Conservation (phyloP, 2,797 vertebrate species). For the Hyperoplus immaculatus region DNA sequence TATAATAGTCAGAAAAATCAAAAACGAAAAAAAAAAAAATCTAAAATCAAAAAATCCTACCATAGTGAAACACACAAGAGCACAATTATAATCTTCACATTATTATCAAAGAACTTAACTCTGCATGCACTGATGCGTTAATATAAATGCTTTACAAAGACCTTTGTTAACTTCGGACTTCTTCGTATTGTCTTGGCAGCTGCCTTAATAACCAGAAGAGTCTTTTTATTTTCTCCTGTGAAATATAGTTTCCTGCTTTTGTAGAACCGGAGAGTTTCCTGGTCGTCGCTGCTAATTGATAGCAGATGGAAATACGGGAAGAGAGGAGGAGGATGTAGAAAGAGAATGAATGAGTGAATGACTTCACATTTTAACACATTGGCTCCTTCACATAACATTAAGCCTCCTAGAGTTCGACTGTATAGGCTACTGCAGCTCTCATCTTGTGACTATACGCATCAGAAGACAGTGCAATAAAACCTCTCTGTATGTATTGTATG, state of each 20-base stretch:
- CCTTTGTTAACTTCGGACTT: constrained; percentile 57
- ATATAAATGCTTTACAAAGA: constrained; percentile 86
- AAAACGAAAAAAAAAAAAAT: neutral
- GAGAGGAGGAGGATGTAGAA: constrained; percentile 68
- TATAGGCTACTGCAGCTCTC: constrained; percentile 49
- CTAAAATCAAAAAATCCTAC: constrained; percentile 66
- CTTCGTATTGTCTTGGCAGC: constrained; percentile 52
- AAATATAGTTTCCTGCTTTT: constrained; percentile 54
- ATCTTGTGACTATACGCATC: constrained; percentile 52
- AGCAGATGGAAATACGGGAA: constrained; percentile 59
- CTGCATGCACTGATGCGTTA: constrained; percentile 85
- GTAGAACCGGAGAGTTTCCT: constrained; percentile 29
- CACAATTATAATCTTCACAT: constrained; percentile 86
- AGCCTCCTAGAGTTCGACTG: constrained; percentile 38
- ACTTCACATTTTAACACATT: constrained; percentile 67
- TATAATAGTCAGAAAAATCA: constrained; percentile 76
- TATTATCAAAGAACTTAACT: constrained; percentile 87
- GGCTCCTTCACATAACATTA: constrained; percentile 20
- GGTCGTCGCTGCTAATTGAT: constrained; percentile 41
- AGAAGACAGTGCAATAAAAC: constrained; percentile 69
- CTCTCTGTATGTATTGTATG: constrained; percentile 62
- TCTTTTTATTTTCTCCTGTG: constrained; percentile 51
- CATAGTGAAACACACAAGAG: constrained; percentile 82
- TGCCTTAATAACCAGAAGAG: constrained; percentile 58
- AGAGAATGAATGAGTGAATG: constrained; percentile 68